Base-by-base conservation (phyloP, 2,888 invertebrate genomes). In the Stegophylla sp. region DNA sequence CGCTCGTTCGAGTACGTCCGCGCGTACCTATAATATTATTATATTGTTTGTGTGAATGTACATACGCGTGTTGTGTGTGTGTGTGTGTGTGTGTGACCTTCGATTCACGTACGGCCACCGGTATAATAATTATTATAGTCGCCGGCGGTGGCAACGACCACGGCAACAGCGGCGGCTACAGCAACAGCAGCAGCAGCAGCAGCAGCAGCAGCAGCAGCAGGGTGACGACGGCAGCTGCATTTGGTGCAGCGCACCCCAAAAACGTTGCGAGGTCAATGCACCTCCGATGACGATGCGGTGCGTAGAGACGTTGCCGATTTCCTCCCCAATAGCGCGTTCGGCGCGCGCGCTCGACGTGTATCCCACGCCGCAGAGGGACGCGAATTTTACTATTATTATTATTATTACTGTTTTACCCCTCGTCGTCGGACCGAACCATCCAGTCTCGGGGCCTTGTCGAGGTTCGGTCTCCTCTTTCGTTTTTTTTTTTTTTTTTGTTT, bases 251-350 rank as follows among this genome's bases (percentile, higher is more conserved):
- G 67, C 77, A 79, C 79, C 79, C 79, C 51, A 79, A 79, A 61
- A 79, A 79, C 69, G 61, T 79, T 51, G 61, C 45, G 79, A 79
- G 79, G 79, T 79, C 79, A 71, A 51, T 79, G 79, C 79, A 79
- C 79, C n/a, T n/a, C n/a, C 51, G 77, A 26, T 26, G 53, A 53
- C 76, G 43, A 41, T 17, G 69, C 20, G 5, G 15, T 34, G 61
- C 28, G 66, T 43, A 53, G 28, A 34, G 77, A 77, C 79, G 79
- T 79, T 79, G 79, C 79, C 79, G 63, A 79, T 79, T 79, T 71
- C 79, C 79, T 71, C 79, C 79, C 79, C 48, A 71, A 69, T 51
- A 3, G 53, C 7, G 53, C 43, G 43, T n/a, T 15, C 34, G 20
- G 43, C 26, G 43, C 1, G 59, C 28, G 61, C 13, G 45, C 26